Evolutionary conservation across 1,140 invertebrate genomes (phyloP).

Genomic region (Thrips palmi): DNA sequence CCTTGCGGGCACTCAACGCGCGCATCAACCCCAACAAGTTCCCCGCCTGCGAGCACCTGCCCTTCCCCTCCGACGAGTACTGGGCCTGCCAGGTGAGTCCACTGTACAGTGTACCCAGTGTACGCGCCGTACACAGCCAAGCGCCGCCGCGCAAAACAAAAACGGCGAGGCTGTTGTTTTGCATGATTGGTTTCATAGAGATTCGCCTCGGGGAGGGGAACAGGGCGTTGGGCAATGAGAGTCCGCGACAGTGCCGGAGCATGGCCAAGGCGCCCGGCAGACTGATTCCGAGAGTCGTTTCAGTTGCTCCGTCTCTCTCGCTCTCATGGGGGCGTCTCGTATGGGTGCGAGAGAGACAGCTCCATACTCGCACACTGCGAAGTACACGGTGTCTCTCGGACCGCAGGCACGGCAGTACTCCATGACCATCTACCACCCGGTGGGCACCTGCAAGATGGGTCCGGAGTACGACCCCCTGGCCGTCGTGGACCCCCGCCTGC

Average conservation of each 20-base stretch:
- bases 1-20: constrained; percentile 40
- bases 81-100: constrained; percentile 46
- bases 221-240: too few relatives aligned
- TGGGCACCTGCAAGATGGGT: constrained; percentile 26
- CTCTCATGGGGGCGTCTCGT: too few relatives aligned
- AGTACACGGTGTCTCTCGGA: background rate
- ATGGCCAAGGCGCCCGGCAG: too few relatives aligned
- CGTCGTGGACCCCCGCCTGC: constrained; percentile 24
- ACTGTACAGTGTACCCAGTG: constrained; percentile 47
- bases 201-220: too few relatives aligned
- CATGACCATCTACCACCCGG: constrained; percentile 21
- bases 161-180: too few relatives aligned
- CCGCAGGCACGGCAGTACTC: constrained; percentile 22
- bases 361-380: background rate
- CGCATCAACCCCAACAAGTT: constrained; percentile 24
- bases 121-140: constrained; percentile 32
- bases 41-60: constrained; percentile 24
- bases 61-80: constrained; percentile 38
- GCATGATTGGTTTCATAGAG: too few relatives aligned
- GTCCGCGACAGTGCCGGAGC: too few relatives aligned
- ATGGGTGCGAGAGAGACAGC: background rate
- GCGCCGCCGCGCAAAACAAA: too few relatives aligned
- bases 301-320: too few relatives aligned
- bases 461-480: constrained; percentile 18
- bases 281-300: too few relatives aligned